Base-by-base conservation (phyloP, 2,888 invertebrate species). In the Sialis fuliginosa region DNA sequence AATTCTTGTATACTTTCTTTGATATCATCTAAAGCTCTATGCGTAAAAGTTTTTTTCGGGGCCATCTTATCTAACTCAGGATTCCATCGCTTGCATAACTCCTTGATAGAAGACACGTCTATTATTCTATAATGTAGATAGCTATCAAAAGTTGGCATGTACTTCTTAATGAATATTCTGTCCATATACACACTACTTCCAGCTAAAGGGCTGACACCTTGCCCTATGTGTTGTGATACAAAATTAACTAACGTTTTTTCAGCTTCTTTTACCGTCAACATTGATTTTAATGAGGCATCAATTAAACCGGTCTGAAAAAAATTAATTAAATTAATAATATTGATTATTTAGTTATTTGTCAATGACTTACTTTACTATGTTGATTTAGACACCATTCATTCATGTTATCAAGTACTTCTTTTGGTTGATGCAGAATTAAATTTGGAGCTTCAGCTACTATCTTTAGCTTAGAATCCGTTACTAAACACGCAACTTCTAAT, bases 181-280 rank as follows among this genome's bases (percentile, higher is more conserved):
- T 97, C 96, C 74, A 83, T 79, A 56, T 88, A 85, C 4, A 95
- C 74, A 46, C 85, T 79, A 67, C 89, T 96, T 0, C 96, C 96
- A 7, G 83, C 92, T 43, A 95, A 58, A 0, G 88, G 85, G 57
- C 84, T 83, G 50, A 66, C 67, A 10, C 75, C 75, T 57, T 64
- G 54, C 1, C 65, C 63, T 35, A 71, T 58, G 60, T 84, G 70
- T 45, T 66, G 55, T 52, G 73, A 64, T 0, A 96, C 61, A 63
- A 90, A 92, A 1, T 75, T 58, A n/a, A 90, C 58, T 30, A 95
- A 56, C 56, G 70, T 60, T 8, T 68, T 61, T 60, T 93, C 90
- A 0, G 88, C 93, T 50, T 77, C 68, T 48, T 67, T 57, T 5
- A 82, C 52, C 0, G 75, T 69, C 37, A 82, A 65, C 33, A 67